Base-by-base conservation (phyloP, 2,888 invertebrate genomes). In the Phengaris arion region DNA sequence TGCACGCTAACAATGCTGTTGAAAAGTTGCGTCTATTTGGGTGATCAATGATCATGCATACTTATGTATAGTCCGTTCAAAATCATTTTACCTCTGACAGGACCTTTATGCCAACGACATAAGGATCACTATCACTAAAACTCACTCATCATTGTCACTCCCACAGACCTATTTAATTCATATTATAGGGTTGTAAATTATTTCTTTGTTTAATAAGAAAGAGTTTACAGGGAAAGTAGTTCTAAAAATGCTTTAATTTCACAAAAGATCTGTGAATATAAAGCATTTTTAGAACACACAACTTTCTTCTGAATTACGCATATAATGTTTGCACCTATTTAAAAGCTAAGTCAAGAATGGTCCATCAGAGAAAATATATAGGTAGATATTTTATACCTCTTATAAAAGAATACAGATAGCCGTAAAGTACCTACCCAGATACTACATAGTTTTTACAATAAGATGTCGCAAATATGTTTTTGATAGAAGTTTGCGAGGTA, bases 191-290 rank as follows among this genome's bases (percentile, higher is more conserved):
- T 45, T 22, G 59, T 59, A 57, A n/a, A 57, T 57, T n/a, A 59
- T 10, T 59, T 22, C 64, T 12, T 64, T 64, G 35, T 64, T 22
- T 35, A 64, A 12, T 13, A 13, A 35, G 35, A 64, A 64, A 45
- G 64, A 64, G 64, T 64, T 64, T 45, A 45, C 35, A 64, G 15
- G 6, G 64, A 64, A 45, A 64, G 64, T 64, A 64, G 22, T 64
- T 22, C 0, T 64, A 10, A 52, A 52, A 12, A 64, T 64, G 64
- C 10, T 64, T 64, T 45, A 64, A 6, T 59, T 59, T 59, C 6
- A 64, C 48, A 6, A 2, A 64, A 35, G 35, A 35, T 35, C 35
- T 35, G 35, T 35, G 35, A 35, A 35, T 3, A 35, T 4, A 35
- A 35, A 35, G 35, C 2, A 35, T 35, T 35, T 45, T 45, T 45